A percentile compares a stretch with the other conserved stretches of the same genome.
phyloP scores from a whole-genome alignment of 2,113 vertebrate genomes.

The Pao palembangensis region DNA sequence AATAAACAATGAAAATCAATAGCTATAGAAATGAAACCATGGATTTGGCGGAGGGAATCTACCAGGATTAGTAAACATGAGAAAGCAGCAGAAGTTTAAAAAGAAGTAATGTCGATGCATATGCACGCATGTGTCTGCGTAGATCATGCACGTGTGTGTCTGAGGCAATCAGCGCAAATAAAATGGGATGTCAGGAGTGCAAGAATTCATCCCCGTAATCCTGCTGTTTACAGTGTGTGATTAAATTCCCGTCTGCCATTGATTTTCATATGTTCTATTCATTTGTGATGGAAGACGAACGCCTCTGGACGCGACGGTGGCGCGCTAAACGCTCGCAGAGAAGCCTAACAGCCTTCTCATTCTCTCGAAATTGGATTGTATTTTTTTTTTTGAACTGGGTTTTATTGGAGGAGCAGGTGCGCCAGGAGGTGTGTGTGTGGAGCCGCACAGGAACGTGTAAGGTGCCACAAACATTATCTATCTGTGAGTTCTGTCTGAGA shows the following conservation, averaged over 20 bases:
- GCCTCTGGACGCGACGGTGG: conserved; percentile 14
- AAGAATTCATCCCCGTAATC: conserved; percentile 29
- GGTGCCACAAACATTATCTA: conserved; percentile 22
- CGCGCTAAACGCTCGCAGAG: conserved; percentile 13
- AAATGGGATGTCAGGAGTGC: conserved; percentile 8
- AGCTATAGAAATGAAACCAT: conserved; percentile 54
- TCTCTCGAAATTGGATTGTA: conserved; percentile 40
- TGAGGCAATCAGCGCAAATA: neutral
- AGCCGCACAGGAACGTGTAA: neutral
- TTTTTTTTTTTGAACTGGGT: conserved; percentile 12
- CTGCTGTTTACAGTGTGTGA: conserved; percentile 28
- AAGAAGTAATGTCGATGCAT: conserved; percentile 16
- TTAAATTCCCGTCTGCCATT: conserved; percentile 36
- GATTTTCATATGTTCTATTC: conserved; percentile 26
- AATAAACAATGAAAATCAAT: conserved; percentile 53
- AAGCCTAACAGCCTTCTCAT: conserved; percentile 36
- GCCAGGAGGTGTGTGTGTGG: conserved; percentile 14
- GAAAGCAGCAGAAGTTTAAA: conserved; percentile 35
- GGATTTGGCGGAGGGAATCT: conserved; percentile 50
- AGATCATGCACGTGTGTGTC: conserved; percentile 6
- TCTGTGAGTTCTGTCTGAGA: conserved; percentile 26
- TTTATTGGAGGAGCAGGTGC: conserved; percentile 27
- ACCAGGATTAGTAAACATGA: conserved; percentile 52
- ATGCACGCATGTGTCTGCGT: conserved; percentile 13
- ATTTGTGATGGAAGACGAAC: conserved; percentile 2